These are phyloP conservation scores for Rafetus swinhoei DNA, from an alignment of 2,113 vertebrate species.

Conservation along the genomic window DNA sequence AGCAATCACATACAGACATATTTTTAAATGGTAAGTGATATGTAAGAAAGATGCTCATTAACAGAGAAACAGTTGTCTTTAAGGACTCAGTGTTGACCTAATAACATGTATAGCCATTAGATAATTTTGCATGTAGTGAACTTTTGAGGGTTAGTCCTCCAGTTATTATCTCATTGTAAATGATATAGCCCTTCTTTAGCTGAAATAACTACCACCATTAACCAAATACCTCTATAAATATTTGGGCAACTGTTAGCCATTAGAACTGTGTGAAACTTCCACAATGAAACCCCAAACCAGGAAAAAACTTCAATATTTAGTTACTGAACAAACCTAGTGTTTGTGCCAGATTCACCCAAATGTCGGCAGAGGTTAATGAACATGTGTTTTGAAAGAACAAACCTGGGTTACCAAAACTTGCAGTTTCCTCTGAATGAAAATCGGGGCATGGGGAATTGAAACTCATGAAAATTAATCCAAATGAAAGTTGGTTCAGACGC, in stretches of 20 bases:
- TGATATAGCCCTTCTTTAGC: background rate
- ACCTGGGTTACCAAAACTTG: background rate
- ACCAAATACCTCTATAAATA: background rate
- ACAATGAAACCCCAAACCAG: background rate
- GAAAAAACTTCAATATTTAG: background rate
- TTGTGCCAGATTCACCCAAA: background rate
- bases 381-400: background rate
- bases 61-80: background rate
- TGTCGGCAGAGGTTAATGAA: background rate
- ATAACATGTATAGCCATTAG: accelerated
- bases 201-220: background rate
- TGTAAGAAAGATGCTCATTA: background rate
- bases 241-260: background rate
- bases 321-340: background rate
- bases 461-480: background rate
- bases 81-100: background rate
- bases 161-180: background rate
- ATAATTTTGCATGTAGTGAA: background rate
- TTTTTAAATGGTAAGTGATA: background rate
- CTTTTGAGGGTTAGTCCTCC: background rate
- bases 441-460: accelerated
- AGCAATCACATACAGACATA: accelerated
- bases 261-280: background rate
- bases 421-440: background rate
- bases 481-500: background rate